Conservation (phyloP, 2,113 vertebrate species). For the Polypterus senegalus region DNA sequence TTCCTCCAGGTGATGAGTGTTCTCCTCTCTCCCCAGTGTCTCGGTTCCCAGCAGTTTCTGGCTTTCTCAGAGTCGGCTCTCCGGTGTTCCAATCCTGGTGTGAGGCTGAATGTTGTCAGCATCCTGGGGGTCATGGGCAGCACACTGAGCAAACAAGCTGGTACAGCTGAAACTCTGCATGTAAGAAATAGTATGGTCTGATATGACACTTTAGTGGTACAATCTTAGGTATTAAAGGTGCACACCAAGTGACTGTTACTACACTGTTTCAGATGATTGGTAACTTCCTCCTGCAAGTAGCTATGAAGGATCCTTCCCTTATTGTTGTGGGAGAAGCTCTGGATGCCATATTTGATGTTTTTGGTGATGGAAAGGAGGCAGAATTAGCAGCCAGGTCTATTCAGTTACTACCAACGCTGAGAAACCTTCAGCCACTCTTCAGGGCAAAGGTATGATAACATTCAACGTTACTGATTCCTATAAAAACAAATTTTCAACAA, state of each 20-base stretch:
- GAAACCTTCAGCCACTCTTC: slow-evolving; percentile 79
- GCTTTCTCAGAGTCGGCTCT: slow-evolving; percentile 65
- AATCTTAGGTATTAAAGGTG: too few species aligned
- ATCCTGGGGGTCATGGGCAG: slow-evolving; percentile 90
- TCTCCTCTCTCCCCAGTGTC: slow-evolving; percentile 46
- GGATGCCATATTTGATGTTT: slow-evolving; percentile 88
- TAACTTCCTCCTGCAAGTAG: slow-evolving; percentile 72
- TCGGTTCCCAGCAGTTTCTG: slow-evolving; percentile 80
- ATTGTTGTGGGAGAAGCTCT: slow-evolving; percentile 83
- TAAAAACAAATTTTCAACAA: background rate
- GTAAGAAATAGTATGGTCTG: slow-evolving; percentile 35
- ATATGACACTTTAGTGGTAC: too few species aligned
- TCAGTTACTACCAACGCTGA: slow-evolving; percentile 61
- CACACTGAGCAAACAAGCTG: slow-evolving; percentile 68
- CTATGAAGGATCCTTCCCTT: slow-evolving; percentile 65
- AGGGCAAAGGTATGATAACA: slow-evolving; percentile 63
- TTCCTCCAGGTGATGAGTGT: too few species aligned
- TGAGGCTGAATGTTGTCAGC: slow-evolving; percentile 77
- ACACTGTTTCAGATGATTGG: slow-evolving; percentile 66
- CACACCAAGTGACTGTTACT: background rate
- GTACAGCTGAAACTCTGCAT: slow-evolving; percentile 70
- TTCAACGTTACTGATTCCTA: background rate
- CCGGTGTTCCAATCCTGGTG: slow-evolving; percentile 56
- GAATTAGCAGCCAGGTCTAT: slow-evolving; percentile 70
- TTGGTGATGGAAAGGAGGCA: slow-evolving; percentile 82